These are phyloP conservation scores for Pungitius pungitius DNA, from an alignment of 2,113 vertebrate genomes.

Conservation along the genomic window DNA sequence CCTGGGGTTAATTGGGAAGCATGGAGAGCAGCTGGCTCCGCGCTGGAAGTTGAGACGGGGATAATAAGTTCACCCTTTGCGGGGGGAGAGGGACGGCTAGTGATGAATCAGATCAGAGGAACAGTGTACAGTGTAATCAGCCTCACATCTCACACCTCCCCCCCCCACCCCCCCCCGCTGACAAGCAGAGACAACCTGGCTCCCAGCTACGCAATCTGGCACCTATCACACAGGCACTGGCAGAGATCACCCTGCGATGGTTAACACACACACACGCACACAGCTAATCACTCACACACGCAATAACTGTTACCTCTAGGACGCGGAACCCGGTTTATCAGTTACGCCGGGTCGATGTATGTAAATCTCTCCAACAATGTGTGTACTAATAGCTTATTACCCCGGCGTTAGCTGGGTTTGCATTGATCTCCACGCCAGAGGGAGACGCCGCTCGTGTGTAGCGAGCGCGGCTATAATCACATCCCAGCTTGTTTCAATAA, in stretches of 20 bases:
- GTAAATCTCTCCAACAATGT: slow-evolving; percentile 79
- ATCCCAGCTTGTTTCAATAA: slow-evolving; percentile 81
- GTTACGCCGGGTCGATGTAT: slow-evolving; percentile 73
- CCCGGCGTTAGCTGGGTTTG: slow-evolving; percentile 80
- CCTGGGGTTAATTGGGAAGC: slow-evolving; percentile 80
- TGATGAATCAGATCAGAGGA: slow-evolving; percentile 80
- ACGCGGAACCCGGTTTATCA: slow-evolving; percentile 71
- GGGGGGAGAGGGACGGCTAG: slow-evolving; percentile 71
- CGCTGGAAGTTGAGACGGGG: slow-evolving; percentile 72
- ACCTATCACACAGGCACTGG: slow-evolving; percentile 71
- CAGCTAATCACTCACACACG: slow-evolving; percentile 66
- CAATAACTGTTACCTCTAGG: slow-evolving; percentile 72
- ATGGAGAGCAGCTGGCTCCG: slow-evolving; percentile 77
- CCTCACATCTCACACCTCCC: slow-evolving; percentile 67
- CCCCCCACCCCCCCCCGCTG: slow-evolving; percentile 63
- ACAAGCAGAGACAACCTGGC: slow-evolving; percentile 77
- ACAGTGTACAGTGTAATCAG: slow-evolving; percentile 74
- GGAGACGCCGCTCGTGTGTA: slow-evolving; percentile 66
- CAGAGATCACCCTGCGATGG: slow-evolving; percentile 53
- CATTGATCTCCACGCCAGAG: slow-evolving; percentile 81
- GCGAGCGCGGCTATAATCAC: slow-evolving; percentile 76
- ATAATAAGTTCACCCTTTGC: slow-evolving; percentile 80
- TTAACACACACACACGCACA: slow-evolving; percentile 37
- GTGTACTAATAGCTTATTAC: slow-evolving; percentile 81
- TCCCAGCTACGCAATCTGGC: slow-evolving; percentile 76